Evolutionary conservation across 2,797 vertebrate genomes (phyloP), one percentile per base, ranked within the genome.

Genomic region (Peromyscus eremicus): DNA sequence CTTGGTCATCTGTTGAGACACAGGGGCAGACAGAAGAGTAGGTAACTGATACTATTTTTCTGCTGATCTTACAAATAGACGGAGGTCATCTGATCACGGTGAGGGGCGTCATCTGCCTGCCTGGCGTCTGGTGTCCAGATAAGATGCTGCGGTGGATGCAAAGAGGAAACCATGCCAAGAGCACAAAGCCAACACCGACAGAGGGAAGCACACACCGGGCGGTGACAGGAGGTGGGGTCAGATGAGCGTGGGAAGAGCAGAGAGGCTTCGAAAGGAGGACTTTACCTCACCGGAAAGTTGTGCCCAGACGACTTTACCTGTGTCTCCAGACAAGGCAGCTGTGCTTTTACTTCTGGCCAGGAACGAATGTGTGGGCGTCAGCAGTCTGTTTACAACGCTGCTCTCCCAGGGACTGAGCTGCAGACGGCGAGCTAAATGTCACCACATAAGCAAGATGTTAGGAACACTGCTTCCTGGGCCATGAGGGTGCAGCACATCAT

Each of bases 291-390:
- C 60, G 46, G 85, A 34, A 88, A 85, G 90, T 23, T 90, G 79
- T 76, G 62, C 76, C 95, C 68, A 90, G 96, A 94, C 4, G 77
- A 82, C 94, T 98, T 99, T 99, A 99, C 99, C 99, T 99, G 99
- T 95, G 70, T 99, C 99, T 99, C 99, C 99, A 97, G 99, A 99
- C 98, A 99, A 98, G 80, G 99, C 99, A 96, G 99, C 99, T 88
- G 99, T 99, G 95, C 99, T 99, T 98, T 99, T 99, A 98, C 99
- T 99, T 83, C 99, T 99, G 95, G 99, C 99, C 99, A 99, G 98
- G 98, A 99, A 99, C 12, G 99, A 99, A 98, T 99, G 99, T 21
- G 99, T 99, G 90, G 99, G 99, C 98, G 98, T 99, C 99, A 99
- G 99, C 94, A 99, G 99, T 96, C 99, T 99, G 98, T 98, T 99